Evolutionary conservation across 2,113 vertebrate species (phyloP), one percentile per base, ranked within the genome.

Genomic region (Tupaia chinensis): DNA sequence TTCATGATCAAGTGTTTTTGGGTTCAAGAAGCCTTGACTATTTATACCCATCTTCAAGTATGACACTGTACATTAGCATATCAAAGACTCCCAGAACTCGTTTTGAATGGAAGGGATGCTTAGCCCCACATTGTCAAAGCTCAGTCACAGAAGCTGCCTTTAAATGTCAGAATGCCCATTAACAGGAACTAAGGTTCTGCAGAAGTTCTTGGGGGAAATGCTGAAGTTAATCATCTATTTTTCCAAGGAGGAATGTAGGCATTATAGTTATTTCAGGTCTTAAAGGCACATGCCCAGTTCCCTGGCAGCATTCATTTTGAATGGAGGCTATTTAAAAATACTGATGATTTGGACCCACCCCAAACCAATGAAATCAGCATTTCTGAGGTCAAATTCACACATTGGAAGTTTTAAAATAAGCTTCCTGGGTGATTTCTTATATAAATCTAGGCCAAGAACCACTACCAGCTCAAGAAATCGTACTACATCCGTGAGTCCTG

Each of bases 361-460:
- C 63, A 88, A 95, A 63, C 16, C 54, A 91, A 72, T 80, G 84
- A 94, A 84, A 29, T 60, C 25, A 60, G 22, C 25, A 60, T 92
- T 89, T 92, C 27, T 32, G 23, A 25, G n/a, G 16, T 87, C n/a
- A 32, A 81, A 53, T 25, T 16, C 44, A 80, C 32, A 53, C 8
- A 3, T 81, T 79, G 17, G 2, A n/a, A 14, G 66, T 86, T 76
- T 72, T 76, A 25, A 34, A 93, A 66, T 34, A 95, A 94, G 17
- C 12, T 72, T 56, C 34, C 29, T 5, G 9, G 65, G 12, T 89
- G 76, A 72, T 60, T 90, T 93, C 14, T 88, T 68, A 9, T 27
- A 61, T 34, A 0, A 81, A 53, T 89, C 63, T 80, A 54, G 15
- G 2, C 83, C 91, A 60, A 94, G 79, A 66, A 44, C n/a, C 60